These are phyloP conservation scores for Amorpha juglandis DNA, from an alignment of 2,888 invertebrate species.

Conservation along the genomic window DNA sequence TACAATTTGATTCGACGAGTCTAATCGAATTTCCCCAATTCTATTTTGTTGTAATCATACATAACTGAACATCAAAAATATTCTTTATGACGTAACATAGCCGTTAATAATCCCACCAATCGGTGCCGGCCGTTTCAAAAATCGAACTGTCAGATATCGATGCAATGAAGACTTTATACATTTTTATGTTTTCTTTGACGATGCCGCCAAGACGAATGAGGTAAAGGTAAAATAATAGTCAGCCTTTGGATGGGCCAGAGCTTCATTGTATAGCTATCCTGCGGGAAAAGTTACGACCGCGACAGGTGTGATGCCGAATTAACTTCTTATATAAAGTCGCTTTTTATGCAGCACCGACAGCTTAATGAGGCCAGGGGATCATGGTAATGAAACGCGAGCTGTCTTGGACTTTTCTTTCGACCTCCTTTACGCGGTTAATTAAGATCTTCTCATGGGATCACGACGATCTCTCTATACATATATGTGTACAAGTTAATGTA, in stretches of 20 bases:
- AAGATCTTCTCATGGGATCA: slow-evolving; percentile 63
- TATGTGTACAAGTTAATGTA: slow-evolving; percentile 43
- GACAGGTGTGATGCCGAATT: slow-evolving; percentile 83
- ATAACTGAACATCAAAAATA: slow-evolving; percentile 49
- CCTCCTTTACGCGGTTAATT: slow-evolving; percentile 66
- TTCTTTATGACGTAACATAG: slow-evolving; percentile 47
- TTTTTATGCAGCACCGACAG: slow-evolving; percentile 77
- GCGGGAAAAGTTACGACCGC: slow-evolving; percentile 78
- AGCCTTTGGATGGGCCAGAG: slow-evolving; percentile 62
- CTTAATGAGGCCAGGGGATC: slow-evolving; percentile 76
- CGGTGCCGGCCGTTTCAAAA: slow-evolving; percentile 58
- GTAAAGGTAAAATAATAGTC: slow-evolving; percentile 69
- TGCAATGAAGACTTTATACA: slow-evolving; percentile 75
- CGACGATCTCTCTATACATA: slow-evolving; percentile 52
- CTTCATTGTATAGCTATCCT: slow-evolving; percentile 78
- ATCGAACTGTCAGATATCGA: slow-evolving; percentile 76
- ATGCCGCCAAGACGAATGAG: slow-evolving; percentile 70
- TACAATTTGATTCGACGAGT: slow-evolving; percentile 25
- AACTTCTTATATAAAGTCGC: slow-evolving; percentile 80
- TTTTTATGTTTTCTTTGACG: slow-evolving; percentile 73
- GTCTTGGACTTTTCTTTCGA: slow-evolving; percentile 64
- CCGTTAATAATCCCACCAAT: slow-evolving; percentile 62
- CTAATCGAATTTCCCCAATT: slow-evolving; percentile 49
- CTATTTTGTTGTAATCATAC: slow-evolving; percentile 45
- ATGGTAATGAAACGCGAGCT: slow-evolving; percentile 72